Evolutionary conservation across 2,797 vertebrate genomes (phyloP), one percentile per base, ranked within the genome.

Genomic region (Saxicola maurus): DNA sequence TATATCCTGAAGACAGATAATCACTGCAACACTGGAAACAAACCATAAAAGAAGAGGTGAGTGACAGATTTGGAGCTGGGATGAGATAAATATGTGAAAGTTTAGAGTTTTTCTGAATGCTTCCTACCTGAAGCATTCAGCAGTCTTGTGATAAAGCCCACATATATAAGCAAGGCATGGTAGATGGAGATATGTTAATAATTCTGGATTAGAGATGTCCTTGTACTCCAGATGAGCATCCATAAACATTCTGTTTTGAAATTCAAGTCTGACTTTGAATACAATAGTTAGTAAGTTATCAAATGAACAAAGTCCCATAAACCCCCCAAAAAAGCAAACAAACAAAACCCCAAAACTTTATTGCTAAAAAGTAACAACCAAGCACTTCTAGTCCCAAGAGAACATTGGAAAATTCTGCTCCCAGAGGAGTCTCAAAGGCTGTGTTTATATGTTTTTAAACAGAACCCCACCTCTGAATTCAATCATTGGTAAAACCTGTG

Each of bases 321-420:
- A 13, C 2, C 2, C 5, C 9, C 6, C 8, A 1, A n/a, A 51
- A 46, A 25, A 37, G 5, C 15, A n/a, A 71, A 10, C 8, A n/a
- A 51, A 42, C 23, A 31, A 42, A 30, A 0, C 13, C 4, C 12
- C 25, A 27, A 16, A 51, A 33, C 6, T 45, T 57, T 73, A 27
- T 35, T 49, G 5, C 19, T 55, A 48, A 10, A 75, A 65, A 53
- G 24, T 37, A 51, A 37, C 19, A 79, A 43, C 16, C 8, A 20
- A 72, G 3, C 10, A 56, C 10, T 65, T 80, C n/a, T 75, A 59
- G 45, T 62, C 21, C 60, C 17, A 73, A 82, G 30, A 18, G 11
- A 45, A 30, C 17, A 23, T 8, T 11, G 28, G 14, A 51, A 51
- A 1, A 1, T 38, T 35, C 18, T 30, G 1, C 42, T 65, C 67